A percentile compares a stretch with the other conserved stretches of the same genome.
Evolutionary conservation across 2,888 invertebrate species (phyloP).

Genomic region (Bellardia bayeri): DNA sequence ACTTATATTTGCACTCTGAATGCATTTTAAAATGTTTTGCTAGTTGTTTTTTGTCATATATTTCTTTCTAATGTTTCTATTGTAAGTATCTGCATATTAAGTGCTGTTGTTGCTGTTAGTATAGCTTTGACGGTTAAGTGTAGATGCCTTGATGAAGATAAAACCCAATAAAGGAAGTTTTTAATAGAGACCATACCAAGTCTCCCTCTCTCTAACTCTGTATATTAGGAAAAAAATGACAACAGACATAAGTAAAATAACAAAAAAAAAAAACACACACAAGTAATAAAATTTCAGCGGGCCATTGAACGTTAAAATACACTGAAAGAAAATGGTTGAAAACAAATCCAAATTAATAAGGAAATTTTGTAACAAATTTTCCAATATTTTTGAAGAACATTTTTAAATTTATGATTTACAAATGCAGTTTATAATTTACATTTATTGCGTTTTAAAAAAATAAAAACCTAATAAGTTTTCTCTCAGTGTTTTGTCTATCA

Average conservation of each 20-base stretch:
- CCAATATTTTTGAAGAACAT: no score
- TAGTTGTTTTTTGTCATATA: constrained; percentile 1
- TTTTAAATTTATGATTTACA: no score
- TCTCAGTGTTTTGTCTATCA: constrained; percentile 35
- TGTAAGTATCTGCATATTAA: constrained; percentile 70
- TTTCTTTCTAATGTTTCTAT: constrained; percentile 68
- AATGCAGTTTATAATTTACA: no score
- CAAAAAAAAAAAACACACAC: constrained; percentile 36
- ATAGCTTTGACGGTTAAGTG: constrained; percentile 58
- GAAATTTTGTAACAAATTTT: no score
- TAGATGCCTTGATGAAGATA: constrained; percentile 72
- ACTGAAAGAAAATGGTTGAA: constrained; percentile 42
- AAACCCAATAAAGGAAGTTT: constrained; percentile 73
- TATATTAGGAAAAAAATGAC: constrained; percentile 58
- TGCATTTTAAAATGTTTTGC: constrained; percentile 58
- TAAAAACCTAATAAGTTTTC: constrained; percentile 10
- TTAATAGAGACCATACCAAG: constrained; percentile 66
- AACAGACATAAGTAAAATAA: constrained; percentile 38
- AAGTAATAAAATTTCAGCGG: constrained; percentile 60
- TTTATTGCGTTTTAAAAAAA: no score
- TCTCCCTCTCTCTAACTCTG: not conserved
- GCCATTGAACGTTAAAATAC: constrained; percentile 66
- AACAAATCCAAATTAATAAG: not conserved
- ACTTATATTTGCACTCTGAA: constrained; percentile 62
- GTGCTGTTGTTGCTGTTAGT: constrained; percentile 43